These are phyloP conservation scores for Aurelia sp. DNA, from an alignment of 30 jellyfish, hydroid and myxozoan genomes.

Conservation along the genomic window DNA sequence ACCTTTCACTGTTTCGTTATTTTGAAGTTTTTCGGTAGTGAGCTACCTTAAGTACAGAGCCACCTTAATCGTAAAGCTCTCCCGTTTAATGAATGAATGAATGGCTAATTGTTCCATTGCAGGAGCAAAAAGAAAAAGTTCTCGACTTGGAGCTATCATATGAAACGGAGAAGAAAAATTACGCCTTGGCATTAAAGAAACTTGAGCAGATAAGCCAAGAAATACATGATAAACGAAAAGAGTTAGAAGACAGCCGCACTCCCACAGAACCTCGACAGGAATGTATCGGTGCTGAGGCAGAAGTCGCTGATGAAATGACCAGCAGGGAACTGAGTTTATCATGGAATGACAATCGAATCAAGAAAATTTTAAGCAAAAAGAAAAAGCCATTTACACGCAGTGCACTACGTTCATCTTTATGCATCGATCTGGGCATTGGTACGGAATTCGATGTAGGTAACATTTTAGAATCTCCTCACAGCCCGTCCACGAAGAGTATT, in stretches of 20 bases:
- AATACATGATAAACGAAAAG: slow-evolving; percentile 81
- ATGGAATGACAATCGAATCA: slow-evolving; percentile 62
- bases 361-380: slow-evolving; percentile 46
- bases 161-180: slow-evolving; percentile 74
- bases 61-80: too few species aligned
- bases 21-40: too few species aligned
- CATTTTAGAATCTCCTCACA: slow-evolving; percentile 68
- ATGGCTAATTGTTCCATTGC: background rate
- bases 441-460: slow-evolving; percentile 86
- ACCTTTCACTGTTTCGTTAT: too few species aligned
- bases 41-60: too few species aligned
- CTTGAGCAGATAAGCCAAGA: slow-evolving; percentile 92
- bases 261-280: slow-evolving; percentile 81
- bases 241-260: background rate
- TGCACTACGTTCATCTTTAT: slow-evolving; percentile 76
- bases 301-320: slow-evolving; percentile 30
- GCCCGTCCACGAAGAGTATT: slow-evolving; percentile 93
- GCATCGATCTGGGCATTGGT: slow-evolving; percentile 90
- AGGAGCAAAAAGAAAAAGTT: slow-evolving; percentile 88
- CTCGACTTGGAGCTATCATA: slow-evolving; percentile 76
- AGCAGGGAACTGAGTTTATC: slow-evolving; percentile 54
- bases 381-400: slow-evolving; percentile 61
- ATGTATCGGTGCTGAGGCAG: slow-evolving; percentile 93
- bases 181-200: slow-evolving; percentile 80
- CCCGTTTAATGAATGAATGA: too few species aligned